These are phyloP conservation scores for Prosopocoilus inquinatus DNA, from an alignment of 2,888 invertebrate genomes.

Conservation along the genomic window DNA sequence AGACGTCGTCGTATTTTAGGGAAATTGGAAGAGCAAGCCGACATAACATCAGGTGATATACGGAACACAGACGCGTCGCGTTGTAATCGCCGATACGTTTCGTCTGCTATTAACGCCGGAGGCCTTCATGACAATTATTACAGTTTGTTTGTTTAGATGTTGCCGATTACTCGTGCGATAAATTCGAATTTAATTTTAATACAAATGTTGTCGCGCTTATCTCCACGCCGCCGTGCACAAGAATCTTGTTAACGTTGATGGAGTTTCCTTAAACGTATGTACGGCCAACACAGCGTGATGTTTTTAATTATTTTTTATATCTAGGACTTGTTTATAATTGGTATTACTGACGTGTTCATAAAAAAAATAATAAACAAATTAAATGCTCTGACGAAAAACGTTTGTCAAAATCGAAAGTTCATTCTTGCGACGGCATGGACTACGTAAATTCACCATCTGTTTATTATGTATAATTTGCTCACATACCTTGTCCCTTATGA, in stretches of 20 bases:
- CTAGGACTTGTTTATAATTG: background rate
- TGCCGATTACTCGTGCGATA: too few relatives aligned
- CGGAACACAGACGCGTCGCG: background rate
- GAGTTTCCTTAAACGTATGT: background rate
- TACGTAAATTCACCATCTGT: too few relatives aligned
- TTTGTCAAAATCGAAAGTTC: too few relatives aligned
- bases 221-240: background rate
- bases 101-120: background rate
- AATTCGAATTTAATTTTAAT: background rate
- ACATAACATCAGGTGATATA: too few relatives aligned
- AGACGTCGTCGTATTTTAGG: too few relatives aligned
- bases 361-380: too few relatives aligned
- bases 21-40: too few relatives aligned
- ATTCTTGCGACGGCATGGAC: too few relatives aligned
- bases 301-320: conserved; percentile 3
- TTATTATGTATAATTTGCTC: too few relatives aligned
- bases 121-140: background rate
- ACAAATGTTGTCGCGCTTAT: background rate
- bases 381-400: too few relatives aligned
- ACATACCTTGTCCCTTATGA: too few relatives aligned
- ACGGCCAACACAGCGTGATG: background rate
- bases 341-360: too few relatives aligned
- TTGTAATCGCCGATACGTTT: conserved; percentile 1
- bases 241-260: conserved; percentile 2
- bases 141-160: background rate